Evolutionary conservation across 2,797 vertebrate species (phyloP), one percentile per base, ranked within the genome.

Genomic region (Geotria australis): DNA sequence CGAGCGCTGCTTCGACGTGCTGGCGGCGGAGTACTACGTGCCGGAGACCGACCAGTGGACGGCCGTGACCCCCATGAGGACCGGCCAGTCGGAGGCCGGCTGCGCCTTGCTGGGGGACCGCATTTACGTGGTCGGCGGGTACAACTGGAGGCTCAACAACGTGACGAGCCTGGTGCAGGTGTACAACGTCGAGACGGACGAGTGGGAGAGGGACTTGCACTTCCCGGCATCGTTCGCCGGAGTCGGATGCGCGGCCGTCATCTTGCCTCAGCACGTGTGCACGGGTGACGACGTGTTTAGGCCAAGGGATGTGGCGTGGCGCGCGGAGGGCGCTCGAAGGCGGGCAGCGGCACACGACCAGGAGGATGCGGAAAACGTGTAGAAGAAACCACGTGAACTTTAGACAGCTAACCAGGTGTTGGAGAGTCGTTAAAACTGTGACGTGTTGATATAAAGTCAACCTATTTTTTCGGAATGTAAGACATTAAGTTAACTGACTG

Each of bases 111-210:
- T 96, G 59, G 78, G 82, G 5, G 68, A 68, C 6, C 89, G 83
- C 68, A 93, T 98, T 66, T 98, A 85, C 61, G 66, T 96, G 0
- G 73, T 96, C 0, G 91, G 91, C 1, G 91, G 91, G 6, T 98
- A 98, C 73, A 96, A 88, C 59, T 98, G 91, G 91, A 85, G 88
- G 59, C 73, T 98, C 38, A 95, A 95, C 72, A 96, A 98, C 0
- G 91, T 98, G 2, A 96, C 85, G 0, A 89, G 89, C 73, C 79
- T 94, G 0, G 80, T 98, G 60, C 91, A 98, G 67, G 85, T 98
- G 57, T 98, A 94, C 60, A 98, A 94, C 73, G 82, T 78, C 0
- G 83, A 85, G 59, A 81, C 78, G 0, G 85, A 98, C 0, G 82
- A 91, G 64, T 98, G 91, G 91, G 89, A 96, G 64, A 74, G 89